Conservation (phyloP, 1,140 invertebrate genomes). For the Papilio helenus region DNA sequence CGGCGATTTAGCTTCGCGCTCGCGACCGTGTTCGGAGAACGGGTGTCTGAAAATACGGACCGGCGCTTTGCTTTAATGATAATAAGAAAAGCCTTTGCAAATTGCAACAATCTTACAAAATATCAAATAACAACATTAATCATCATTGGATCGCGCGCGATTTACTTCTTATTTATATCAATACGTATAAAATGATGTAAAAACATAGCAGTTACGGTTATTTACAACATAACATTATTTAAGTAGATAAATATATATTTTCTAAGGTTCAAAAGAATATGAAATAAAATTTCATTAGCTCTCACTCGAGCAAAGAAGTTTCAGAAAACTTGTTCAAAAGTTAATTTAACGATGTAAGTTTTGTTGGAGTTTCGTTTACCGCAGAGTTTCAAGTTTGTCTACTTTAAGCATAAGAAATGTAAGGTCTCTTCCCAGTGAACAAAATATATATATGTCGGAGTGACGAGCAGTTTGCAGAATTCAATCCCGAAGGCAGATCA, state of each 20-base stretch:
- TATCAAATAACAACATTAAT: too few relatives aligned
- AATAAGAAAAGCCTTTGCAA: too few relatives aligned
- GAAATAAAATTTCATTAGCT: conserved; percentile 3
- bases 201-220: not conserved
- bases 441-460: too few relatives aligned
- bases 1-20: not conserved
- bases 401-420: not conserved
- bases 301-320: not conserved
- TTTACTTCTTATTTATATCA: too few relatives aligned
- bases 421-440: not conserved
- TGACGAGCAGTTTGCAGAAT: too few relatives aligned
- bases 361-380: conserved; percentile 2
- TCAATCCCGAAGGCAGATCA: too few relatives aligned
- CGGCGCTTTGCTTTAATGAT: too few relatives aligned
- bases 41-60: too few relatives aligned
- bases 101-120: too few relatives aligned
- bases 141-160: too few relatives aligned
- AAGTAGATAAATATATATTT: not conserved
- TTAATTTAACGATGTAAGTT: conserved; percentile 11
- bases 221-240: not conserved
- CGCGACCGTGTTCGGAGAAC: not conserved
- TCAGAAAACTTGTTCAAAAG: not conserved
- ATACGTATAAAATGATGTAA: too few relatives aligned
- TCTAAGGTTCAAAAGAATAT: not conserved
- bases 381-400: not conserved